Conservation (phyloP, 1,140 invertebrate species). For the Thrips palmi region DNA sequence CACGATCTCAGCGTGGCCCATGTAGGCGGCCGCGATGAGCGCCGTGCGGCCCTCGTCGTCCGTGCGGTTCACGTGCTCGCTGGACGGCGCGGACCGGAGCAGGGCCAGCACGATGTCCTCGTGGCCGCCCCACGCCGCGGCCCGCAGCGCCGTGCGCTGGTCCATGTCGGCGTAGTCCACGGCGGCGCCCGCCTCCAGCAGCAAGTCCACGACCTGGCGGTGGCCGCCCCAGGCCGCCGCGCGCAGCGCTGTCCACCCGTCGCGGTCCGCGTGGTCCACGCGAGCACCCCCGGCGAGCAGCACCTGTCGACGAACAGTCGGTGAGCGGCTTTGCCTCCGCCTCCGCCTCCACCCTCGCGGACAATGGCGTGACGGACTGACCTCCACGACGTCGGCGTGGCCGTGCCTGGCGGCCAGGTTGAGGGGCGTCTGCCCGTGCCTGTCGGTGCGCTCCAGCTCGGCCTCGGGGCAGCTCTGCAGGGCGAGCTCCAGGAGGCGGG, state of each 20-base stretch:
- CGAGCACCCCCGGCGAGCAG: slow-evolving; percentile 54
- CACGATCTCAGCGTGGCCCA: slow-evolving; percentile 87
- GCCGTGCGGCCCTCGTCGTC: slow-evolving; percentile 78
- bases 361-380: slow-evolving; percentile 19
- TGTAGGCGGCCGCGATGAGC: slow-evolving; percentile 73
- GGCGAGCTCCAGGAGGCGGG: slow-evolving; percentile 38
- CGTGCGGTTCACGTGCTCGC: slow-evolving; percentile 61
- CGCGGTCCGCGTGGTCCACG: slow-evolving; percentile 67
- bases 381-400: slow-evolving; percentile 51
- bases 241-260: slow-evolving; percentile 74
- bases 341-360: too few relatives aligned
- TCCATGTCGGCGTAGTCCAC: slow-evolving; percentile 64
- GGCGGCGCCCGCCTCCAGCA: slow-evolving; percentile 60
- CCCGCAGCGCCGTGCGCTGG: slow-evolving; percentile 48
- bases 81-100: slow-evolving; percentile 42
- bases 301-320: too few relatives aligned
- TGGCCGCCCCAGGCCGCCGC: slow-evolving; percentile 86
- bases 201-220: slow-evolving; percentile 62
- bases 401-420: slow-evolving; percentile 68
- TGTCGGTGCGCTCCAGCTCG: slow-evolving; percentile 42
- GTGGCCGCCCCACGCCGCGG: slow-evolving; percentile 74
- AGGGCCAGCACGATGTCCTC: slow-evolving; percentile 62
- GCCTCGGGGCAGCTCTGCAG: slow-evolving; percentile 34
- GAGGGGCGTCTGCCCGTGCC: slow-evolving; percentile 61
- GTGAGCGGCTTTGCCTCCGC: too few relatives aligned